A percentile compares a stretch with the other conserved stretches of the same genome.
phyloP scores from a whole-genome alignment of 2,888 invertebrate genomes.

The Lasioglossum marginatum region DNA sequence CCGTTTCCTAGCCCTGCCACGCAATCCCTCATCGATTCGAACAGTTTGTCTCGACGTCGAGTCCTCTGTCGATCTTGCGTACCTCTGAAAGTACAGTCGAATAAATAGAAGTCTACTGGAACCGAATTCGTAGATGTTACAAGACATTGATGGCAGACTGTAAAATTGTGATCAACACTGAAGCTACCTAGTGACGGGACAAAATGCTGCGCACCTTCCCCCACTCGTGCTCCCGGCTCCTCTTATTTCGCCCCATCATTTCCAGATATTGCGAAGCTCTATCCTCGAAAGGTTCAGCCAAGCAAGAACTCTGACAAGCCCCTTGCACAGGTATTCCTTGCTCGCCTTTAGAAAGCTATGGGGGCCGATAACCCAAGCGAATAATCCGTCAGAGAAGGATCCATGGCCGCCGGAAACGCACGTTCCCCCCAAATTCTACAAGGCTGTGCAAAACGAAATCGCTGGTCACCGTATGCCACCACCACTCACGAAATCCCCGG shows the following conservation, averaged over 20 bases:
- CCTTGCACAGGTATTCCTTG: conserved; percentile 1
- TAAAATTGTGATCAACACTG: no score
- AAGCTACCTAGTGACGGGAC: neutral
- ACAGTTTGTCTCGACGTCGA: neutral
- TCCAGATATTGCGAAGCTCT: conserved; percentile 10
- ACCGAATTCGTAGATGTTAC: neutral
- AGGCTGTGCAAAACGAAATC: neutral
- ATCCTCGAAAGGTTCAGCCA: conserved; percentile 3
- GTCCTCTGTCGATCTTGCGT: neutral
- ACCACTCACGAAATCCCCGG: conserved; percentile 9
- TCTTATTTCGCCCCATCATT: conserved; percentile 4
- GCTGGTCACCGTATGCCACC: neutral
- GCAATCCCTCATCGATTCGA: neutral
- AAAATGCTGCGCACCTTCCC: neutral
- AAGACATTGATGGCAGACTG: no score
- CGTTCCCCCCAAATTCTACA: neutral
- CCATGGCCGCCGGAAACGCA: neutral
- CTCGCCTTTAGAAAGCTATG: neutral
- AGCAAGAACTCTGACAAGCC: neutral
- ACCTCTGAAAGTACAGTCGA: neutral
- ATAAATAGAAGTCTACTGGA: neutral
- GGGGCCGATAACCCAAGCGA: neutral
- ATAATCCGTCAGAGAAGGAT: conserved; percentile 6
- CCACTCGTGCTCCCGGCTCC: neutral
- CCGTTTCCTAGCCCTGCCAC: neutral